Conservation (phyloP, 1,140 invertebrate genomes). For the Ylistrum balloti region DNA sequence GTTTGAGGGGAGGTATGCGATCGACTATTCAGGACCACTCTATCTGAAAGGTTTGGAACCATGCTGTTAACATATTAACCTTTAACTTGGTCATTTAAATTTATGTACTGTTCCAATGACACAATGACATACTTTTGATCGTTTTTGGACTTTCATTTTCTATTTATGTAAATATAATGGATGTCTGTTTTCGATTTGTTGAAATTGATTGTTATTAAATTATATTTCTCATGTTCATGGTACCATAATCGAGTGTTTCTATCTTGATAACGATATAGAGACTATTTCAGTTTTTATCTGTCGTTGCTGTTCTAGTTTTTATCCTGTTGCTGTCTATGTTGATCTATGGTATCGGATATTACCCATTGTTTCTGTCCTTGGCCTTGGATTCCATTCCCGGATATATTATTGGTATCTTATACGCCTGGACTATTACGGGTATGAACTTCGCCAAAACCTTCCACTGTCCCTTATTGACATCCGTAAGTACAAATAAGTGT, state of each 20-base stretch:
- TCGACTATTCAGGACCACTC: slow-evolving; percentile 33
- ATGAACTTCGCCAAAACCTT: slow-evolving; percentile 52
- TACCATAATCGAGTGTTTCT: too few relatives aligned
- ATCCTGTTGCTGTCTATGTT: slow-evolving; percentile 65
- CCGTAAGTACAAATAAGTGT: slow-evolving; percentile 14
- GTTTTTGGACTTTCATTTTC: too few relatives aligned
- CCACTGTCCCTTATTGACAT: not conserved
- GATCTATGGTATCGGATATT: slow-evolving; percentile 65
- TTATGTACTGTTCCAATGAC: too few relatives aligned
- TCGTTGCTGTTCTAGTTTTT: slow-evolving; percentile 53
- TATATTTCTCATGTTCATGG: too few relatives aligned
- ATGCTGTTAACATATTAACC: too few relatives aligned
- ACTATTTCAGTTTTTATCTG: too few relatives aligned
- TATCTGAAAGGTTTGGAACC: slow-evolving; percentile 30
- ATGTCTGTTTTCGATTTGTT: too few relatives aligned
- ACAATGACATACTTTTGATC: too few relatives aligned
- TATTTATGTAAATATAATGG: too few relatives aligned
- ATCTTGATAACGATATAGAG: too few relatives aligned
- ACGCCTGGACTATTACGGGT: slow-evolving; percentile 59
- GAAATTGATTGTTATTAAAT: too few relatives aligned
- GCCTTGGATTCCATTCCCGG: slow-evolving; percentile 56
- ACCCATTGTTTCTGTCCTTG: slow-evolving; percentile 62
- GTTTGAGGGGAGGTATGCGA: not conserved
- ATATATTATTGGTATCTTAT: slow-evolving; percentile 56
- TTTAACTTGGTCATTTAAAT: too few relatives aligned